Conservation (phyloP, 1,140 invertebrate species). For the Heterodera carotae region DNA sequence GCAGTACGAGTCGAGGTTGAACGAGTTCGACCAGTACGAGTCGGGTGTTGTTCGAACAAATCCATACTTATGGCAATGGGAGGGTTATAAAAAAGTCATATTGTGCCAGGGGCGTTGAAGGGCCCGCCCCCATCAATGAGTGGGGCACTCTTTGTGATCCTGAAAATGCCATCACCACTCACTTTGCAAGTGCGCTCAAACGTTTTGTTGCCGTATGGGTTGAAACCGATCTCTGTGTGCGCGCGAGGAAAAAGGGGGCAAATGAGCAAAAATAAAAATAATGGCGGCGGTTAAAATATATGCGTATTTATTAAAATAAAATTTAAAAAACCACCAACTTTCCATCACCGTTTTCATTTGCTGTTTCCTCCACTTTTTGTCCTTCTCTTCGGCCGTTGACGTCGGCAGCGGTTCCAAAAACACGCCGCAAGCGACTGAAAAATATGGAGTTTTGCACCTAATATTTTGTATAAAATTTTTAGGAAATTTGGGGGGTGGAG, state of each 20-base stretch:
- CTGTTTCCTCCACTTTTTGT: conserved; percentile 55
- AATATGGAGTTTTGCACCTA: neutral
- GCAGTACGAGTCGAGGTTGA: no score
- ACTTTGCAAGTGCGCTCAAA: conserved; percentile 48
- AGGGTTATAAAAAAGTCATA: no score
- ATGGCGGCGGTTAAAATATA: neutral
- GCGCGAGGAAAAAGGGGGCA: no score
- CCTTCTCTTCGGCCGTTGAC: conserved; percentile 57
- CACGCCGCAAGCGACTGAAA: conserved; percentile 29
- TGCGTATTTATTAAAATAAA: neutral
- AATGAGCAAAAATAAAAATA: neutral
- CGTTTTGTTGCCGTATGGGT: conserved; percentile 52
- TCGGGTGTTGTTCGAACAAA: no score
- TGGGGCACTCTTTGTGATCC: no score
- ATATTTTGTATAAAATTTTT: no score
- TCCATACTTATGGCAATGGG: no score
- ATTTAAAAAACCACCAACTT: conserved; percentile 32
- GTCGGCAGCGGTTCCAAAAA: conserved; percentile 43
- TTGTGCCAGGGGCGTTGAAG: no score
- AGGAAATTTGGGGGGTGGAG: no score
- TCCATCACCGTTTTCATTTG: conserved; percentile 61
- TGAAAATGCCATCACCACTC: conserved; percentile 23
- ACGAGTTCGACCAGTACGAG: no score
- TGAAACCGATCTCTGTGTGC: conserved; percentile 56
- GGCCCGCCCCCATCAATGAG: no score